Percentiles rank a stretch among this genome's conserved stretches.
Evolutionary conservation across 2,113 vertebrate genomes (phyloP).

Genomic region (Cyanoderma ruficeps): DNA sequence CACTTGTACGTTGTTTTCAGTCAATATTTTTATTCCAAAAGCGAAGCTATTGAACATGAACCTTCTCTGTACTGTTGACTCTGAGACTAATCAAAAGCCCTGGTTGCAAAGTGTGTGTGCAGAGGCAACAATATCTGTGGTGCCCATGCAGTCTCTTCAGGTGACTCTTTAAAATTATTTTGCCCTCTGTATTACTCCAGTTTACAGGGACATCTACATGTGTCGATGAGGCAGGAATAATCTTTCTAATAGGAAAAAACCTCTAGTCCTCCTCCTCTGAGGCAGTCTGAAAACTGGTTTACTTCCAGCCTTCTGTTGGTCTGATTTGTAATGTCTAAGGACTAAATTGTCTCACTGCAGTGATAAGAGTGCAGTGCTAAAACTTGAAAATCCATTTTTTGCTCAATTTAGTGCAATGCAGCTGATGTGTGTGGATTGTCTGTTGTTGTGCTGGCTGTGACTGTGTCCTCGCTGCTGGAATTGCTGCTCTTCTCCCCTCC

Average conservation of each 20-base stretch:
- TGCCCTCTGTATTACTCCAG: not conserved
- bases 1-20: not conserved
- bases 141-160: not conserved
- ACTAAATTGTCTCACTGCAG: not conserved
- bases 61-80: not conserved
- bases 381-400: not conserved
- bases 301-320: not conserved
- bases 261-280: not conserved
- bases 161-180: not conserved
- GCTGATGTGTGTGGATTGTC: not conserved
- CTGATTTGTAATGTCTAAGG: not conserved
- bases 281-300: not conserved
- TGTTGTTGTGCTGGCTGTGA: not conserved
- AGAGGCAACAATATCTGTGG: not conserved
- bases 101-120: rapidly evolving
- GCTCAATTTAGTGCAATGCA: not conserved
- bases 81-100: not conserved
- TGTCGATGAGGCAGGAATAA: not conserved
- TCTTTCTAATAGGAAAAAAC: not conserved
- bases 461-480: not conserved
- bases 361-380: not conserved
- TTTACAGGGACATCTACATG: not conserved
- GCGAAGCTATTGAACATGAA: not conserved
- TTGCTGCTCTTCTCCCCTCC: not conserved
- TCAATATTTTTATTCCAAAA: not conserved